Percentiles rank a stretch among this genome's conserved stretches.
Conservation (phyloP, 2,797 vertebrate genomes). For the Rhodeus uyekii region DNA sequence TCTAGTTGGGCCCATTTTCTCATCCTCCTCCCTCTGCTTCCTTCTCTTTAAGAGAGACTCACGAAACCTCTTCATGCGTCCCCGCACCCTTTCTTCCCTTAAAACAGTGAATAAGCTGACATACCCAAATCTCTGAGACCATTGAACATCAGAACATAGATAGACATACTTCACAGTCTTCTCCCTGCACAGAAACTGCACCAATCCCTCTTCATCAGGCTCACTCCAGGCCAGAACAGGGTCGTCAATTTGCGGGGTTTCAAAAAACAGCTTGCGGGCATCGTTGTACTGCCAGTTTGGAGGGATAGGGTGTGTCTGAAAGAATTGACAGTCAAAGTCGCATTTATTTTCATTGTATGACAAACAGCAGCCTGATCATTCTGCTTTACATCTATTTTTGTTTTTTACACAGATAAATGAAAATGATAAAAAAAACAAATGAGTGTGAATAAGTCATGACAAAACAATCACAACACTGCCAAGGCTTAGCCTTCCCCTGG, state of each 20-base stretch:
- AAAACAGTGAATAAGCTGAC: constrained; percentile 17
- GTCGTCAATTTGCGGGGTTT: constrained; percentile 43
- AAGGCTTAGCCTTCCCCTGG: too few relatives aligned
- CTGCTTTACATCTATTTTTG: not conserved
- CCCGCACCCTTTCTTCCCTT: constrained; percentile 70
- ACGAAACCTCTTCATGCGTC: constrained; percentile 72
- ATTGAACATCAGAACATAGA: not conserved
- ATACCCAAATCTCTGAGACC: not conserved
- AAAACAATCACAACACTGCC: not conserved
- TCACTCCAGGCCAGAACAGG: constrained; percentile 73
- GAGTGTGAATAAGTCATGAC: not conserved
- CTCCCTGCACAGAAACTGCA: constrained; percentile 71
- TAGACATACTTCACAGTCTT: constrained; percentile 72
- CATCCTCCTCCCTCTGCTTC: constrained; percentile 64
- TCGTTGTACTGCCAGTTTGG: constrained; percentile 73
- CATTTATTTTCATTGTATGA: not conserved
- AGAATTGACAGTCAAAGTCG: not conserved
- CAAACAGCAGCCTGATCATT: not conserved
- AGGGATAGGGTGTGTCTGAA: constrained; percentile 74
- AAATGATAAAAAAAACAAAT: not conserved
- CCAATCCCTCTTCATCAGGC: constrained; percentile 77
- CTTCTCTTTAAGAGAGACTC: constrained; percentile 58
- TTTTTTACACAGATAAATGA: not conserved
- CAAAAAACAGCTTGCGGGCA: constrained; percentile 77
- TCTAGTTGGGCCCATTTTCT: constrained; percentile 45